These are phyloP conservation scores for Suillia variegata DNA, from an alignment of 2,888 invertebrate species.

Conservation along the genomic window DNA sequence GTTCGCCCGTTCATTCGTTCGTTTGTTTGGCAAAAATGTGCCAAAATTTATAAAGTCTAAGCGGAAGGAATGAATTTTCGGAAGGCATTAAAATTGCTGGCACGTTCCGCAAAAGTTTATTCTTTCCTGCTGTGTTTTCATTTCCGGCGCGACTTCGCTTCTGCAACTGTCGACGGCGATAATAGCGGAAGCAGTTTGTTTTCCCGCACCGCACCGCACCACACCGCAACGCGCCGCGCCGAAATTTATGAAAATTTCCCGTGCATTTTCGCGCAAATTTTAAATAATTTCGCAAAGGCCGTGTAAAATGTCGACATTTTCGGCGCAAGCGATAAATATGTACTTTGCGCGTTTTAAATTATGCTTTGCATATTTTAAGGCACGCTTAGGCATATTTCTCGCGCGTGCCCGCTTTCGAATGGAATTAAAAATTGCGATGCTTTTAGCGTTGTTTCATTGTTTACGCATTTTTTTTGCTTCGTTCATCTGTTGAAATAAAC, in stretches of 20 bases:
- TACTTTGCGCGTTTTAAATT: too few relatives aligned
- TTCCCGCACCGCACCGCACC: not conserved
- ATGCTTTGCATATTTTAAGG: too few relatives aligned
- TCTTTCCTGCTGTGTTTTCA: conserved; percentile 10
- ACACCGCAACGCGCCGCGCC: too few relatives aligned
- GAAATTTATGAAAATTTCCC: too few relatives aligned
- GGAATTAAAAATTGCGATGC: too few relatives aligned
- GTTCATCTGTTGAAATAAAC: too few relatives aligned
- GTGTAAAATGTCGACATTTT: too few relatives aligned
- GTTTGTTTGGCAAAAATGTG: not conserved
- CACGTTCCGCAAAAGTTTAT: conserved; percentile 34
- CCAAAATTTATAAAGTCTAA: conserved; percentile 28
- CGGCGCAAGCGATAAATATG: too few relatives aligned
- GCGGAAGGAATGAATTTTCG: conserved; percentile 30
- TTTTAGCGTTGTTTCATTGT: too few relatives aligned
- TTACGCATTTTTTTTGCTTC: not conserved
- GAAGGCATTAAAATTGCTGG: conserved; percentile 33
- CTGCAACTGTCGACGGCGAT: not conserved
- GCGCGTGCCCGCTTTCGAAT: too few relatives aligned
- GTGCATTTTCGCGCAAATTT: not conserved
- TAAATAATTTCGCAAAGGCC: not conserved
- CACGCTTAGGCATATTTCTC: too few relatives aligned
- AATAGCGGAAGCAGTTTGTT: conserved; percentile 3
- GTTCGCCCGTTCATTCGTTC: too few relatives aligned
- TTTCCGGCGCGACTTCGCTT: not conserved